Evolutionary conservation across 2,888 invertebrate genomes (phyloP).

Genomic region (Netelia melanura): DNA sequence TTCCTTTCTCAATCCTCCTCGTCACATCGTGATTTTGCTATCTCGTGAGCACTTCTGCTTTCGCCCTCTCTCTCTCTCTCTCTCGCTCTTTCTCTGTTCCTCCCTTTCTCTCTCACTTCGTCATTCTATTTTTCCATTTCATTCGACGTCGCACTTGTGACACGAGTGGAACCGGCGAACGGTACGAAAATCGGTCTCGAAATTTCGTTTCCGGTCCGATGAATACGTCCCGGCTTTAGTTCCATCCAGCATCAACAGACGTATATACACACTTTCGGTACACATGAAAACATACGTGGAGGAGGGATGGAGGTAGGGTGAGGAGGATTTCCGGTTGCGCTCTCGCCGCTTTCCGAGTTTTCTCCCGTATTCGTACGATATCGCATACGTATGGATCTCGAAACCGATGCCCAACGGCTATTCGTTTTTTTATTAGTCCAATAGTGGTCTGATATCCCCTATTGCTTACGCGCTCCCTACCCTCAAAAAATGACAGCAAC

Average conservation of each 20-base stretch:
- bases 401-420: conserved; percentile 11
- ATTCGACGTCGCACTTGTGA: conserved; percentile 43
- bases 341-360: conserved; percentile 38
- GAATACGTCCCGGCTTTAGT: conserved; percentile 39
- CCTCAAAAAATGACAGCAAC: no score
- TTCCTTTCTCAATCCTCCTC: conserved; percentile 8
- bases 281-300: neutral
- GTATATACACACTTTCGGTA: neutral
- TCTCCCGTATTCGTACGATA: no score
- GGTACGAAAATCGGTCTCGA: conserved; percentile 56
- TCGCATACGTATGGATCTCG: no score
- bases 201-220: conserved; percentile 58
- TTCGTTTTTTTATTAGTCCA: conserved; percentile 51
- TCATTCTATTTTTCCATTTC: conserved; percentile 39
- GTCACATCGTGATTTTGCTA: conserved; percentile 25
- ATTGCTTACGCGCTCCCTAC: no score
- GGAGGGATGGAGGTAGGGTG: neutral
- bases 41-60: neutral
- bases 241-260: conserved; percentile 33
- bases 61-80: neutral
- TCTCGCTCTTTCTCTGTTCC: neutral
- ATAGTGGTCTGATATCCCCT: conserved; percentile 18
- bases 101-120: neutral
- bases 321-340: conserved; percentile 28
- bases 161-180: conserved; percentile 37